Base-by-base conservation (phyloP, 2,113 vertebrate species). In the Brachyhypopomus gauderio region DNA sequence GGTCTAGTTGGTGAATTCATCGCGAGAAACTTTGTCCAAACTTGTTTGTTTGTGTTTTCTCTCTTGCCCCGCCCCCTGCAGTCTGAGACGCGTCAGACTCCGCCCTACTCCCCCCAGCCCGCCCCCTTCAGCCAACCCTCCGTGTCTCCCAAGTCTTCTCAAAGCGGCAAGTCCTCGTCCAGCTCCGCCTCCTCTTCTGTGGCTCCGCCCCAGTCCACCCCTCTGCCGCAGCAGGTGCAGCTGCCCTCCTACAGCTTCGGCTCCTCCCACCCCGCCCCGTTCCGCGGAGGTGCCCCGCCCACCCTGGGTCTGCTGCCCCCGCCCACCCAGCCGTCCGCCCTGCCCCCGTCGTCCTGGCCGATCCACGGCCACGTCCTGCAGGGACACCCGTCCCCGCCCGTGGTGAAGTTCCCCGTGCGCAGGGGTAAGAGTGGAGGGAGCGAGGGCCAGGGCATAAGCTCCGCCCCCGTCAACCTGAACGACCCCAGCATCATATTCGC, bases 401-500 rank as follows among this genome's bases (percentile, higher is more conserved):
- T 52, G 87, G 92, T 96, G 69, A 93, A 93, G 63, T 96, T 95
- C 77, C 87, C 94, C 69, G 87, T 95, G 89, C 94, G 92, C 71
- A 92, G 94, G 23, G 84, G 83, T 0, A 72, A 90, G 0, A 88
- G 88, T 11, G 89, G 79, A 0, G 87, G 73, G 34, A 92, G 85
- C 90, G 82, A n/a, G 83, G 89, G 78, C 89, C 91, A 45, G 91
- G 93, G 91, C 71, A 91, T 91, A 82, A 93, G 87, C 90, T 90
- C 92, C 81, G 91, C 88, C 91, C 93, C 91, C 86, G 92, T 98
- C 91, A 96, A 94, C 92, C 92, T 99, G 86, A 99, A 98, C 30
- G 98, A 98, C 92, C 98, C 97, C 88, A 98, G 97, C 93, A 99
- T 99, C 92, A 99, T 99, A 90, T 99, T 98, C 80, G 97, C 97